Conservation (phyloP, 2,797 vertebrate genomes). For the Tauraco hartlaubi region DNA sequence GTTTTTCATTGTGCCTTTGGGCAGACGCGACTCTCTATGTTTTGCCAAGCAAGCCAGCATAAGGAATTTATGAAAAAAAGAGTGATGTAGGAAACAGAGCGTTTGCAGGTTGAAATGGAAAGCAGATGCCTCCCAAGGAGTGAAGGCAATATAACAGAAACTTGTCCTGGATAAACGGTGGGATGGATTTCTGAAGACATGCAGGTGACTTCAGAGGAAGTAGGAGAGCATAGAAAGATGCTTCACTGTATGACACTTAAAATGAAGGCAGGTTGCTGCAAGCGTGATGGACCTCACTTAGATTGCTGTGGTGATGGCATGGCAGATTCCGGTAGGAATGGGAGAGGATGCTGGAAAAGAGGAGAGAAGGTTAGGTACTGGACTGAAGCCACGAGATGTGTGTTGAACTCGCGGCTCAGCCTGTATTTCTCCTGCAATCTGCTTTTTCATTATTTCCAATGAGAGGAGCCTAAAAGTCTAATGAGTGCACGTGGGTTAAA, state of each 20-base stretch:
- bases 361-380: neutral
- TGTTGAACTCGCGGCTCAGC: neutral
- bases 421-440: neutral
- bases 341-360: neutral
- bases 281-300: neutral
- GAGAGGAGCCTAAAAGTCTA: neutral
- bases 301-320: neutral
- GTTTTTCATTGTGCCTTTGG: constrained; percentile 45
- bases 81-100: constrained; percentile 27
- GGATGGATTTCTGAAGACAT: neutral
- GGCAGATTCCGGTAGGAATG: neutral
- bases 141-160: neutral
- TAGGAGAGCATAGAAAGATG: accelerated
- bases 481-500: neutral
- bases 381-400: neutral
- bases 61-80: constrained; percentile 53
- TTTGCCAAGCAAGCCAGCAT: constrained; percentile 42
- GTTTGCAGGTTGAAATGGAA: constrained; percentile 52
- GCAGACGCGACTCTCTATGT: neutral
- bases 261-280: neutral
- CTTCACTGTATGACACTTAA: neutral
- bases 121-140: constrained; percentile 51
- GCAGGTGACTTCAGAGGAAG: neutral
- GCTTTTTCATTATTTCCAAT: neutral
- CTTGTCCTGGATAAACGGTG: neutral